phyloP scores from a whole-genome alignment of 1,140 invertebrate genomes.

The Heterodera carotae region DNA sequence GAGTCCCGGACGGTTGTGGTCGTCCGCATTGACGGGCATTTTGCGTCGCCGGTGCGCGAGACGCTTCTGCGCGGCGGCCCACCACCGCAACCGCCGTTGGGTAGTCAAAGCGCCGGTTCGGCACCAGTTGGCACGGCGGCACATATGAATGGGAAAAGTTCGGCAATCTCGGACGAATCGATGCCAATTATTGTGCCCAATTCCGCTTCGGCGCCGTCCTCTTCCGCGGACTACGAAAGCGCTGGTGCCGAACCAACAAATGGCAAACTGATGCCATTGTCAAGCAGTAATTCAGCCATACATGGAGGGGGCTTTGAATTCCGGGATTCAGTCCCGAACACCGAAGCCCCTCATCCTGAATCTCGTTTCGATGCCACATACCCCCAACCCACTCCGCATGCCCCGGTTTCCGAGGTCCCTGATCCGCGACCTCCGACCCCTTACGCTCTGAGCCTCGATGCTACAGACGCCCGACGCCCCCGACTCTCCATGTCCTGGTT shows the following conservation, averaged over 20 bases:
- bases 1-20: conserved; percentile 52
- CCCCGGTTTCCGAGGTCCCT: too few relatives aligned
- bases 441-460: too few relatives aligned
- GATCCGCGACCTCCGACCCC: too few relatives aligned
- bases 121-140: background rate
- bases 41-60: conserved; percentile 19
- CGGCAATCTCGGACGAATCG: background rate
- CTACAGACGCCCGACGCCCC: too few relatives aligned
- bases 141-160: background rate
- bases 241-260: background rate
- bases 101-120: background rate
- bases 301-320: too few relatives aligned
- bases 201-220: background rate
- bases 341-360: too few relatives aligned
- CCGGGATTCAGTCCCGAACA: too few relatives aligned
- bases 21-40: conserved; percentile 46
- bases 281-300: background rate
- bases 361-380: too few relatives aligned
- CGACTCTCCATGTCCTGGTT: too few relatives aligned
- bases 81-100: conserved; percentile 29
- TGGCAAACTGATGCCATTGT: conserved; percentile 2
- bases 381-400: too few relatives aligned
- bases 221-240: conserved; percentile 6
- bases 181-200: background rate
- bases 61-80: background rate